These are phyloP conservation scores for Oeneis ivallda DNA, from an alignment of 2,888 invertebrate genomes.

Conservation along the genomic window DNA sequence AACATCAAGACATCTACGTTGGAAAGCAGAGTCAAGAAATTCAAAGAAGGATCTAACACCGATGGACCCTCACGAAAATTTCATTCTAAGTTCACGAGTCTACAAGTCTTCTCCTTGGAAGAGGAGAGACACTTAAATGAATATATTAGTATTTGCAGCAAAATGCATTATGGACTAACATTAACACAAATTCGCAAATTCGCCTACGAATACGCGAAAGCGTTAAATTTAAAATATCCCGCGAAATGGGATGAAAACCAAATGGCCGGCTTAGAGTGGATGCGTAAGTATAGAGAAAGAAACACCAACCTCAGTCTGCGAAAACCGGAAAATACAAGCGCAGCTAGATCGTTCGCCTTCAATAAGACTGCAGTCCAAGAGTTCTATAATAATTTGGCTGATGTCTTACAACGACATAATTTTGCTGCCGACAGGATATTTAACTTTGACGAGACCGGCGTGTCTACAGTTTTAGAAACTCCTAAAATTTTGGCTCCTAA, in stretches of 20 bases:
- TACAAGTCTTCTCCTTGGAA: conserved; percentile 2
- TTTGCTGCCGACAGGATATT: neutral
- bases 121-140: neutral
- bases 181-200: conserved; percentile 39
- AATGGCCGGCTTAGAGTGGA: neutral
- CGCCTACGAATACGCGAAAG: conserved; percentile 41
- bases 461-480: no score
- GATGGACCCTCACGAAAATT: neutral
- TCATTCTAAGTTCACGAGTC: conserved; percentile 2
- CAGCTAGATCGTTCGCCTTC: neutral
- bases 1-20: conserved; percentile 39
- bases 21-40: conserved; percentile 17
- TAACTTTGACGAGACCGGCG: no score
- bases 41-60: neutral
- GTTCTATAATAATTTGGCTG: neutral
- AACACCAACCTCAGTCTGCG: neutral
- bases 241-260: conserved; percentile 32
- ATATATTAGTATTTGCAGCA: no score
- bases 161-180: no score
- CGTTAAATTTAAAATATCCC: conserved; percentile 39
- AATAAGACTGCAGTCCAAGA: neutral
- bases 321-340: neutral
- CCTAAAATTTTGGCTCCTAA: no score
- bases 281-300: neutral
- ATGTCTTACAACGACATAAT: conserved; percentile 1